Conservation (phyloP, 2,888 invertebrate genomes). For the Drosophila algonquin region DNA sequence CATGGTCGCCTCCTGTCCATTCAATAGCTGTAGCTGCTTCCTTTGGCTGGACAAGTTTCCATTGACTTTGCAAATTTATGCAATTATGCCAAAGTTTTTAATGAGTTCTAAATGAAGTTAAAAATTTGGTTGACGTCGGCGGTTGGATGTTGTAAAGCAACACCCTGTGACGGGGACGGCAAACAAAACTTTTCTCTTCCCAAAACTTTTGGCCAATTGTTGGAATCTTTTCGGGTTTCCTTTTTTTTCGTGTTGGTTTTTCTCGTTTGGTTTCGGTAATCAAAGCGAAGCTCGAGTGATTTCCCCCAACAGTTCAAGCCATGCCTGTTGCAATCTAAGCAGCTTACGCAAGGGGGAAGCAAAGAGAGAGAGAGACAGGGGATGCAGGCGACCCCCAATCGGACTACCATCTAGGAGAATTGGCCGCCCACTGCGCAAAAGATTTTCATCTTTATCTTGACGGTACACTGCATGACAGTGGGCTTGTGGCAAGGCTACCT, state of each 20-base stretch:
- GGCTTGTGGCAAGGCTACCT: constrained; percentile 42
- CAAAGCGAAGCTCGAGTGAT: constrained; percentile 49
- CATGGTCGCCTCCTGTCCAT: neutral
- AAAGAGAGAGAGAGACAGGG: constrained; percentile 10
- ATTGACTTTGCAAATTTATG: constrained; percentile 78
- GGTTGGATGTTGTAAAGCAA: constrained; percentile 70
- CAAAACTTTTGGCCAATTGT: constrained; percentile 44
- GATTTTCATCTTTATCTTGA: constrained; percentile 47
- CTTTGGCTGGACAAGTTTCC: constrained; percentile 56
- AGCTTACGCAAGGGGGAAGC: constrained; percentile 32
- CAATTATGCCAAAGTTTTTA: constrained; percentile 78
- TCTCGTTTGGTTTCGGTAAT: constrained; percentile 53
- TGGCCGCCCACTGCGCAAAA: constrained; percentile 40
- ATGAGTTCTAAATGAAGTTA: constrained; percentile 77
- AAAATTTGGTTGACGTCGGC: constrained; percentile 66
- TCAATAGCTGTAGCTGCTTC: constrained; percentile 2
- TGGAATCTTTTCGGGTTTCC: constrained; percentile 12
- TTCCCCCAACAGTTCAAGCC: constrained; percentile 36
- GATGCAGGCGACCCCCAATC: neutral
- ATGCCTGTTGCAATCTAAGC: constrained; percentile 50
- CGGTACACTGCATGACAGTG: constrained; percentile 43
- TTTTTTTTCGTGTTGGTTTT: neutral
- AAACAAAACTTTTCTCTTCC: constrained; percentile 57
- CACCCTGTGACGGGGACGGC: constrained; percentile 47
- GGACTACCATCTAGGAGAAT: constrained; percentile 28